Evolutionary conservation across 2,113 vertebrate genomes (phyloP).

Genomic region (Mustela nigripes): DNA sequence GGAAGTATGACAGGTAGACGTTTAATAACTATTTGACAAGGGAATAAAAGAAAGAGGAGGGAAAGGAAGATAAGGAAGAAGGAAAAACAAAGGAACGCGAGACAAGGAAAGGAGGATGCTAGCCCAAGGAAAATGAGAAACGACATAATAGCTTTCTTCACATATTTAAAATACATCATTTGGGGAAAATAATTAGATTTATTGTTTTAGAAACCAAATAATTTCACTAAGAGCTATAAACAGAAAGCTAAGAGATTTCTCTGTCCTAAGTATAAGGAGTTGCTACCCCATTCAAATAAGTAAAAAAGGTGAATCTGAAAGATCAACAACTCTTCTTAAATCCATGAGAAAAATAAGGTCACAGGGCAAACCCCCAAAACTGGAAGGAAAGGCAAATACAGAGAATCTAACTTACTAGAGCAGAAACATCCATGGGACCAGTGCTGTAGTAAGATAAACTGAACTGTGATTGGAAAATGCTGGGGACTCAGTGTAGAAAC

Average conservation of each 20-base stretch:
- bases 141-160: neutral
- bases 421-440: neutral
- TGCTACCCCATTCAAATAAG: neutral
- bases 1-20: neutral
- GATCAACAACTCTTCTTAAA: neutral
- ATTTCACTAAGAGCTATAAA: neutral
- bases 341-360: neutral
- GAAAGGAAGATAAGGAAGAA: neutral
- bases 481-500: neutral
- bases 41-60: neutral
- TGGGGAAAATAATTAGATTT: neutral
- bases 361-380: neutral
- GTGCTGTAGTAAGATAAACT: neutral
- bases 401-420: neutral
- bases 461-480: neutral
- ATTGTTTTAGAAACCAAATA: neutral
- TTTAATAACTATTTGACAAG: conserved; percentile 9
- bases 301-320: neutral
- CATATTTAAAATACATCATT: neutral
- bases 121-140: neutral
- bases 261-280: neutral
- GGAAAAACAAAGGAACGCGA: neutral
- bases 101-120: neutral
- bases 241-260: neutral
- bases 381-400: neutral